phyloP scores from a whole-genome alignment of 2,797 vertebrate species.

The Stomatorhinus walkeri region DNA sequence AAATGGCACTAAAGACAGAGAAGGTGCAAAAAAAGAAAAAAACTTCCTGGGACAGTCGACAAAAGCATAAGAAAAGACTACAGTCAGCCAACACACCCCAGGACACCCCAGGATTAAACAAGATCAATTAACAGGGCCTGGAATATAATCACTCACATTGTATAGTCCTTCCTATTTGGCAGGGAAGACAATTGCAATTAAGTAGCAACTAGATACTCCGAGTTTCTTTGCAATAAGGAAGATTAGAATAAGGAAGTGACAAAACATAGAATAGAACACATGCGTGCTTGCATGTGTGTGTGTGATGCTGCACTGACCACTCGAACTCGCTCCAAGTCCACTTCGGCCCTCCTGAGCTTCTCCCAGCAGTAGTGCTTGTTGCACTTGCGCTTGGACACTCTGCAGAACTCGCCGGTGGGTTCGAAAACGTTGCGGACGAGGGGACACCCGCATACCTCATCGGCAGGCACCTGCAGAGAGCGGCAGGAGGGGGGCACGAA shows the following conservation, averaged over 20 bases:
- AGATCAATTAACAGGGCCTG: background rate
- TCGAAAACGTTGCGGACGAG: conserved; percentile 89
- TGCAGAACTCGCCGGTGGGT: conserved; percentile 84
- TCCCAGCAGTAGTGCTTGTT: conserved; percentile 97
- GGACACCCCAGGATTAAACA: background rate
- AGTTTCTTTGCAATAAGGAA: background rate
- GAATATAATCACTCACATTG: background rate
- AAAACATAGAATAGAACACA: background rate
- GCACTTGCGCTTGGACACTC: conserved; percentile 83
- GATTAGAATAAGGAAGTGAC: background rate
- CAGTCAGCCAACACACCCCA: background rate
- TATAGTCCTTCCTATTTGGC: background rate
- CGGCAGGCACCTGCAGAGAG: conserved; percentile 64
- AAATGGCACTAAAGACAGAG: background rate
- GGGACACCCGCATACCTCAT: conserved; percentile 91
- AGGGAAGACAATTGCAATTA: background rate
- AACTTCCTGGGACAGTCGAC: no score
- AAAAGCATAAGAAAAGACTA: background rate
- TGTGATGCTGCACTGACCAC: conserved; percentile 65
- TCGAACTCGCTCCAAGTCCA: conserved; percentile 85
- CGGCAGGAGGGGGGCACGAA: background rate
- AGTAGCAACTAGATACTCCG: background rate
- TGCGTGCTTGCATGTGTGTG: background rate
- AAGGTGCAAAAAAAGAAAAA: no score
- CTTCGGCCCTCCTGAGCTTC: conserved; percentile 84